phyloP scores from a whole-genome alignment of 30 jellyfish, hydroid and myxozoan species.

The Chrysaora quinquecirrha region DNA sequence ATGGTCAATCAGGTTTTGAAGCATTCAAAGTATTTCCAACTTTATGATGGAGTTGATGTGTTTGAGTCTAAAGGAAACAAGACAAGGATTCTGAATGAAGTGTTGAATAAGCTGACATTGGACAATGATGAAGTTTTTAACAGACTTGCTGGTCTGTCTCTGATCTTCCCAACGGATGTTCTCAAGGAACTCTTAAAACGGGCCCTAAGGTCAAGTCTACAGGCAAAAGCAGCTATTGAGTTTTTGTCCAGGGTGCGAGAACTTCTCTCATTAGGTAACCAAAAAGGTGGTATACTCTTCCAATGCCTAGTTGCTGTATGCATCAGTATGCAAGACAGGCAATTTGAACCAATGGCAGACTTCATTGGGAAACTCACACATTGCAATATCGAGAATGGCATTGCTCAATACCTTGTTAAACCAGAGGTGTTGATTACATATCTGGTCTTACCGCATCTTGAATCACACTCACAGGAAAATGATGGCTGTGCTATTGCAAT shows the following conservation, averaged over 20 bases:
- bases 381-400: background rate
- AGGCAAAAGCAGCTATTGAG: constrained; percentile 13
- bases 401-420: background rate
- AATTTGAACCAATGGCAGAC: constrained; percentile 16
- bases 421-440: background rate
- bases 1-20: background rate
- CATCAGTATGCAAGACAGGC: background rate
- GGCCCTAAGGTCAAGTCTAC: constrained; percentile 12
- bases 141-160: background rate
- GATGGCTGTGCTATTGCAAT: background rate
- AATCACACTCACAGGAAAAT: background rate
- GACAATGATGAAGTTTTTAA: constrained; percentile 8
- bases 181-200: constrained; percentile 17
- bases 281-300: background rate
- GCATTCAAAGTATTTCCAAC: background rate
- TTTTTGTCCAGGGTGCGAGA: constrained; percentile 2
- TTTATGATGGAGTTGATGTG: background rate
- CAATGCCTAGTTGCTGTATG: background rate
- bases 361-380: background rate
- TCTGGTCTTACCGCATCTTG: background rate
- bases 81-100: background rate
- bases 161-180: constrained; percentile 10
- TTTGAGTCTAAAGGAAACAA: background rate
- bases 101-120: constrained; percentile 7
- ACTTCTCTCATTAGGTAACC: constrained; percentile 1